Base-by-base conservation (phyloP, 2,113 vertebrate genomes). In the Mellivora capensis region DNA sequence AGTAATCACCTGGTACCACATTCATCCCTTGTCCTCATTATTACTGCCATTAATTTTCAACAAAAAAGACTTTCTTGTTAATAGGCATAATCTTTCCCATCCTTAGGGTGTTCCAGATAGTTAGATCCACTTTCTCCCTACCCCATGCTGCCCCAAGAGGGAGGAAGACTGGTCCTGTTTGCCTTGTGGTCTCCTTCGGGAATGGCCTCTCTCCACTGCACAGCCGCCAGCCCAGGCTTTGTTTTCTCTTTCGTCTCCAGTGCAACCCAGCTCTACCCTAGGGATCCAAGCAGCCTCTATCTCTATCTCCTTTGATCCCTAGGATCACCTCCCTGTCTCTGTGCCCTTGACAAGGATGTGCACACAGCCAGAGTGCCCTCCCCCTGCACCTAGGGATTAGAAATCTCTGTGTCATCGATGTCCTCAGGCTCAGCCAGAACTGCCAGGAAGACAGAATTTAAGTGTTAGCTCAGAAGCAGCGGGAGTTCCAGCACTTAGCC, bases 371-470 rank as follows among this genome's bases (percentile, higher is more conserved):
- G 71, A 59, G 79, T 39, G 4, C 34, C 93, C 34, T 76, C 34
- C 29, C 18, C 7, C 18, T 7, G 29, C 54, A 20, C 59, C 49
- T 42, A 59, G 0, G 31, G 85, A 69, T 97, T 93, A 96, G 91
- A 91, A 61, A 95, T 23, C 49, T n/a, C 29, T 25, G 52, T 42
- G 91, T 96, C 97, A 84, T 79, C 81, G 0, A 6, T 59, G 87
- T 77, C 62, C 71, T 69, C 0, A 2, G 42, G 74, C 95, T 93
- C 47, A 94, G 91, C 72, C 7, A 6, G 31, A 49, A 52, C 17
- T 4, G 34, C 20, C 17, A 14, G 29, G 57, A 77, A 17, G 42
- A 27, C 25, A 42, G 86, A 67, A 62, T 72, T 91, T 89, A 62
- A n/a, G 57, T 44, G 67, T 82, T 77, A 71, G 93, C 83, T 88